Percentiles rank a stretch among this genome's conserved stretches.
Evolutionary conservation across 2,113 vertebrate genomes (phyloP).

Genomic region (Lipophrys pholis): DNA sequence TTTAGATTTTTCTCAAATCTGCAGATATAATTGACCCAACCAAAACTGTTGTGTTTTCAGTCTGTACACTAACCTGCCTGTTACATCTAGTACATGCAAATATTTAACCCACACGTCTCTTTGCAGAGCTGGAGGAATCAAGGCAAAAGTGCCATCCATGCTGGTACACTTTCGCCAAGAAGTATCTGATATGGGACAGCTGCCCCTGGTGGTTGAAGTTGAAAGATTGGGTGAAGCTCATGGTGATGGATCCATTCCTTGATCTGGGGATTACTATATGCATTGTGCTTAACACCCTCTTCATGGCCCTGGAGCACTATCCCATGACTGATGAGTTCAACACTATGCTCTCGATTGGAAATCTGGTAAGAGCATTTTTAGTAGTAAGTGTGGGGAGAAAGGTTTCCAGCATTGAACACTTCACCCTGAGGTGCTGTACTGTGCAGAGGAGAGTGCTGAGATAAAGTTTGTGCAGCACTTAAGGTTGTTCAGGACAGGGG

Average conservation of each 20-base stretch:
- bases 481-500: slow-evolving; percentile 2
- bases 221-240: slow-evolving; percentile 90
- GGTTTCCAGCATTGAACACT: slow-evolving; percentile 14
- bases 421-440: slow-evolving; percentile 26
- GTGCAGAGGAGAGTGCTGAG: slow-evolving; percentile 2
- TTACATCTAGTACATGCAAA: too few relatives aligned
- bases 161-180: slow-evolving; percentile 92
- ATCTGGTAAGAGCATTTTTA: slow-evolving; percentile 88
- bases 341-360: slow-evolving; percentile 94
- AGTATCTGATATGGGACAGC: slow-evolving; percentile 95
- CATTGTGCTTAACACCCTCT: slow-evolving; percentile 98
- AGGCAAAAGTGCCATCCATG: slow-evolving; percentile 93
- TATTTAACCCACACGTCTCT: slow-evolving; percentile 5
- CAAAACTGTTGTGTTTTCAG: too few relatives aligned
- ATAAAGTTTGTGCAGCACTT: slow-evolving; percentile 30
- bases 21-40: too few relatives aligned
- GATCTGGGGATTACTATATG: slow-evolving; percentile 97
- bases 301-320: slow-evolving; percentile 98
- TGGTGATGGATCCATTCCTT: slow-evolving; percentile 97
- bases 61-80: too few relatives aligned
- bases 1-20: too few relatives aligned
- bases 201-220: slow-evolving; percentile 90
- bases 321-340: slow-evolving; percentile 97
- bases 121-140: slow-evolving; percentile 92
- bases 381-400: neutral